Conservation (phyloP, 2,888 invertebrate genomes). For the Mythimna vitellina region DNA sequence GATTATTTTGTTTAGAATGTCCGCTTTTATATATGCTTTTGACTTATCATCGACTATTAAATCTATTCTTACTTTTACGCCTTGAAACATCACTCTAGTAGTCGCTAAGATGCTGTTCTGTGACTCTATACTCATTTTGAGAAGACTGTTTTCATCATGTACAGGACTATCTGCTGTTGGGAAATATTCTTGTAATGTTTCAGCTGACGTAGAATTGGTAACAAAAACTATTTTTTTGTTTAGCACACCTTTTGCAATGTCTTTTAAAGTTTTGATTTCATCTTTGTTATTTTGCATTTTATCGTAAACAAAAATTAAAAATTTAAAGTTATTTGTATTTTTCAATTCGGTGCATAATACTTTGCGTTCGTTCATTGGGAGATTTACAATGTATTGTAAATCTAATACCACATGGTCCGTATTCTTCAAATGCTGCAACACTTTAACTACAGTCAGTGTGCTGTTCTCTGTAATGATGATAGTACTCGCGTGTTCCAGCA, state of each 20-base stretch:
- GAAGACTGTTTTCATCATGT: slow-evolving; percentile 12
- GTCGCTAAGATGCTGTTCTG: slow-evolving; percentile 16
- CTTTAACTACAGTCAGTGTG: slow-evolving; percentile 7
- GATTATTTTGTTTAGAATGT: slow-evolving; percentile 33
- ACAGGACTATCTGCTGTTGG: not conserved
- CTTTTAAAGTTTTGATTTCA: not conserved
- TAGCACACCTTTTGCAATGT: not conserved
- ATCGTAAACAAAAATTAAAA: slow-evolving; percentile 4
- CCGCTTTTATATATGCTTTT: slow-evolving; percentile 30
- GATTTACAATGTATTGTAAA: slow-evolving; percentile 7
- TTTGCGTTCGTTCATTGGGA: slow-evolving; percentile 5
- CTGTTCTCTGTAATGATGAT: slow-evolving; percentile 21
- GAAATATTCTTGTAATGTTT: slow-evolving; percentile 23
- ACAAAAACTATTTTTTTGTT: slow-evolving; percentile 1
- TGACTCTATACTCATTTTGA: slow-evolving; percentile 25
- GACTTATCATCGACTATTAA: slow-evolving; percentile 23
- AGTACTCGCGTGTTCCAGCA: not conserved
- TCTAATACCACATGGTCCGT: slow-evolving; percentile 14
- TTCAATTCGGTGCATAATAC: slow-evolving; percentile 1
- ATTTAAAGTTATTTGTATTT: not conserved
- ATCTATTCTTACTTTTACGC: slow-evolving; percentile 22
- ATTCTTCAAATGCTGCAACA: slow-evolving; percentile 15
- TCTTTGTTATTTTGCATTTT: not conserved
- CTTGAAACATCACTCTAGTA: slow-evolving; percentile 47
- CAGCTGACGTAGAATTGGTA: not conserved